These are phyloP conservation scores for Timema podura DNA, from an alignment of 2,888 invertebrate genomes.

Conservation along the genomic window DNA sequence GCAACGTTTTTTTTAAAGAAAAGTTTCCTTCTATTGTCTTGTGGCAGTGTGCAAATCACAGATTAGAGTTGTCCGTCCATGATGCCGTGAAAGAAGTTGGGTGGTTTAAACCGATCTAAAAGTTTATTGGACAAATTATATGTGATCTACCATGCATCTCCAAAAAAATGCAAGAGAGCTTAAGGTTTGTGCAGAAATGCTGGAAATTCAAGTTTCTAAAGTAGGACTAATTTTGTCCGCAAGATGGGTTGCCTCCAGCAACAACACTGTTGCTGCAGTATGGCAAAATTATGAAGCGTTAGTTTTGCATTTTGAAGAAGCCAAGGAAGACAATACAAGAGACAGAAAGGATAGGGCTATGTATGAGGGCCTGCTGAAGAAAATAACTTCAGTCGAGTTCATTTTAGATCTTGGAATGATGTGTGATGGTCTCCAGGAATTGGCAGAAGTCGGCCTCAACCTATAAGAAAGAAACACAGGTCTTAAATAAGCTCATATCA, in stretches of 20 bases:
- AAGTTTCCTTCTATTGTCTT: neutral
- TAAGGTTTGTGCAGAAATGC: neutral
- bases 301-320: conserved; percentile 5
- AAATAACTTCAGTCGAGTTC: neutral
- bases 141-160: neutral
- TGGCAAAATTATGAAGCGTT: neutral
- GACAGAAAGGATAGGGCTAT: too few relatives aligned
- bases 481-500: too few relatives aligned
- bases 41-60: neutral
- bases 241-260: conserved; percentile 1
- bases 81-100: neutral
- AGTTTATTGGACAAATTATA: neutral
- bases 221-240: neutral
- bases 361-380: conserved; percentile 2
- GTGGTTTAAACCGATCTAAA: neutral
- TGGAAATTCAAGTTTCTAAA: neutral
- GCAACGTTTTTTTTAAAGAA: neutral
- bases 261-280: conserved; percentile 2
- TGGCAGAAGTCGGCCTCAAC: neutral
- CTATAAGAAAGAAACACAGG: neutral
- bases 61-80: neutral
- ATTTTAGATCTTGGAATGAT: neutral
- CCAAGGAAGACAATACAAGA: neutral
- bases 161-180: conserved; percentile 5
- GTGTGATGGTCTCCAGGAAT: neutral